phyloP scores from a whole-genome alignment of 1,140 invertebrate genomes.

The Caenorhabditis tropicalis region DNA sequence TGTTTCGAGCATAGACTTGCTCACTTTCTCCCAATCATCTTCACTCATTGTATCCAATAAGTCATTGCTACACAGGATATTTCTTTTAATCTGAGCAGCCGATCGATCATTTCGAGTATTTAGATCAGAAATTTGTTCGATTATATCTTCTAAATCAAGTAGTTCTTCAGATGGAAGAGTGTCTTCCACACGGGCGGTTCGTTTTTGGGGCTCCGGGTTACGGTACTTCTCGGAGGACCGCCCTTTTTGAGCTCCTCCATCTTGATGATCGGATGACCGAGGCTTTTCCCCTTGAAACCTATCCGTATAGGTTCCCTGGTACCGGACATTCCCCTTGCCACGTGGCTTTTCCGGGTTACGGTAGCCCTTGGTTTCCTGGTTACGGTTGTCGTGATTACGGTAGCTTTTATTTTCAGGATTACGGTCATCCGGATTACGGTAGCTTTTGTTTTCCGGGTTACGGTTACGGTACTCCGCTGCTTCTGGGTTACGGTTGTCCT shows the following conservation, averaged over 20 bases:
- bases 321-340: neutral
- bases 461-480: too few species aligned
- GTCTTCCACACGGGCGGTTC: too few species aligned
- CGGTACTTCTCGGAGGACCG: neutral
- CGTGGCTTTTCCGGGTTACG: neutral
- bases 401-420: too few species aligned
- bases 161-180: neutral
- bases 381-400: too few species aligned
- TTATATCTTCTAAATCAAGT: constrained; percentile 16
- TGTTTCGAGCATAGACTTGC: neutral
- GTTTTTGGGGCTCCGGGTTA: neutral
- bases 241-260: neutral
- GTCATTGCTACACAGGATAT: neutral
- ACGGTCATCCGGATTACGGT: too few species aligned
- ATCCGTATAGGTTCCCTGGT: neutral
- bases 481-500: too few species aligned
- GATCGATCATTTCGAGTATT: constrained; percentile 45
- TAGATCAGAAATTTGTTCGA: constrained; percentile 33
- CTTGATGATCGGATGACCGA: neutral
- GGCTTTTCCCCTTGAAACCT: neutral
- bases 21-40: constrained; percentile 39
- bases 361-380: too few species aligned
- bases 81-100: constrained; percentile 49
- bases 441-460: too few species aligned
- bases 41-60: constrained; percentile 28